Evolutionary conservation across 2,888 invertebrate species (phyloP).

Genomic region (Tenthredo mesomela): DNA sequence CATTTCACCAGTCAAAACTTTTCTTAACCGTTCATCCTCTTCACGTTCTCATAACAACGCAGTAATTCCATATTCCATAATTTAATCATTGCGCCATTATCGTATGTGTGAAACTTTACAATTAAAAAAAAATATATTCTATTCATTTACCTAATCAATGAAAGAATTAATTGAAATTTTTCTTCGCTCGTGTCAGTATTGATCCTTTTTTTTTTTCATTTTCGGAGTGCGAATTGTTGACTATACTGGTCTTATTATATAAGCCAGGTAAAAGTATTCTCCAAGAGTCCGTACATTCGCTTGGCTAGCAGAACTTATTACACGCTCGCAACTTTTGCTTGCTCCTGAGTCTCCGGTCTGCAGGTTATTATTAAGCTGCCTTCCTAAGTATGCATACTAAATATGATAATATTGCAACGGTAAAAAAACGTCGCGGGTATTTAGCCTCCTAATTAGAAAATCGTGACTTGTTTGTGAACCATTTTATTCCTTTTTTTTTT

Average conservation of each 20-base stretch:
- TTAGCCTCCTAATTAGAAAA: slow-evolving; percentile 77
- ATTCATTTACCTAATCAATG: not conserved
- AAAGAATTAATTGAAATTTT: not conserved
- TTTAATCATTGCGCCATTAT: not conserved
- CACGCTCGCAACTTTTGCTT: slow-evolving; percentile 68
- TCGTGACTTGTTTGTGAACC: slow-evolving; percentile 77
- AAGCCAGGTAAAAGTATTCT: slow-evolving; percentile 2
- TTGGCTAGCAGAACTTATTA: slow-evolving; percentile 75
- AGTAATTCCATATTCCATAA: slow-evolving; percentile 33
- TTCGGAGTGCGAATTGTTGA: not conserved
- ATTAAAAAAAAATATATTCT: no score
- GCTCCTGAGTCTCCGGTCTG: slow-evolving; percentile 68
- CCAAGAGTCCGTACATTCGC: slow-evolving; percentile 63
- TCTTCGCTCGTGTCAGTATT: not conserved
- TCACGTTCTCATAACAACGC: slow-evolving; percentile 42
- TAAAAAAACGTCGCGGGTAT: slow-evolving; percentile 76
- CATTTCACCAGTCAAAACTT: slow-evolving; percentile 65
- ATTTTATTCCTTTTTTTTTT: slow-evolving; percentile 71
- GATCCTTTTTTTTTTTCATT: not conserved
- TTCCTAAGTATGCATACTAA: slow-evolving; percentile 77
- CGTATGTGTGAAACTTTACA: not conserved
- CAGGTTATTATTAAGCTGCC: slow-evolving; percentile 75
- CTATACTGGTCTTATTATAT: not conserved
- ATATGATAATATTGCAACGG: slow-evolving; percentile 78
- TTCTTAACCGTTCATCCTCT: slow-evolving; percentile 61